Base-by-base conservation (phyloP, 2,113 vertebrate species). In the Larimichthys polyactis region DNA sequence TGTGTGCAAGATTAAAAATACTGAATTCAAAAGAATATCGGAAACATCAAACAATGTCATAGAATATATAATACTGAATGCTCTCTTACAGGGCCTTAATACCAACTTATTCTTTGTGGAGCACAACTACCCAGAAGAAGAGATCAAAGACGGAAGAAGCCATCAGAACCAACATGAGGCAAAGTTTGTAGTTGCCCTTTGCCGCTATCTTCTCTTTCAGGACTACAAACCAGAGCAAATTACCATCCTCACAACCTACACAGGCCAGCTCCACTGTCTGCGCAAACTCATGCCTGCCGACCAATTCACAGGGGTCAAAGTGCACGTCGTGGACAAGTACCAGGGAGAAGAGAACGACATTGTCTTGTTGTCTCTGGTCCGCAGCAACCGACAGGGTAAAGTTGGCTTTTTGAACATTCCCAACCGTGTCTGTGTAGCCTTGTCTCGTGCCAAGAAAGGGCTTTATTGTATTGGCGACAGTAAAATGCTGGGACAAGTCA, bases 321-420 rank as follows among this genome's bases (percentile, higher is more conserved):
- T 99, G 65, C 96, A 97, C 0, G 98, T 99, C 1, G 98, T 99
- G 14, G 98, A 99, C 94, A 99, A 99, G 82, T 99, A 99, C 90
- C 98, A 99, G 84, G 98, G 98, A 3, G 97, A 99, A 77, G 98
- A 99, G 87, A 99, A 99, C 43, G 97, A 99, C 79, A 97, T 99
- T 71, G 91, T 99, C 78, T 91, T 99, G 74, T 94, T 99, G 75
- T 99, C 98, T 0, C 89, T 99, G 4, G 98, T 99, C 60, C 96
- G 97, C 17, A 99, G 98, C 94, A 99, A 99, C 86, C 75, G 3
- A 11, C 90, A 94, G 22, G 92, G 93, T 20, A 97, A 89, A 69
- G 92, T 95, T 54, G 98, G 98, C 3, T 99, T 99, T 92, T 95
- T 99, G 62, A 95, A 94, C 93, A 97, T 97, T 78, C 70, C 97